Conservation (phyloP, 2,888 invertebrate genomes). For the Xylota segnis region DNA sequence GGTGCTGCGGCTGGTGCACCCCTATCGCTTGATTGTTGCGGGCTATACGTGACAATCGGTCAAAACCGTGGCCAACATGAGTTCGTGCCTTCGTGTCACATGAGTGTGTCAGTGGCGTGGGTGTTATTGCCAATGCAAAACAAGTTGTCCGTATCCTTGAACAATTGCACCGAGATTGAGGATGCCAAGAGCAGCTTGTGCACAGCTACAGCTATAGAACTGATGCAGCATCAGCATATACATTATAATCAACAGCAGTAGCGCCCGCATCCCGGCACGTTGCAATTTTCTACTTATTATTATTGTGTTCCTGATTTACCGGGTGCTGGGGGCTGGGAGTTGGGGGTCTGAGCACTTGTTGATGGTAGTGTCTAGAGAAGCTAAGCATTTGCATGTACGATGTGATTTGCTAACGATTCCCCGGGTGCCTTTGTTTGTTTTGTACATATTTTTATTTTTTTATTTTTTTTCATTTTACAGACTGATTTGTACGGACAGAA, state of each 20-base stretch:
- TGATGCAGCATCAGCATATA: conserved; percentile 38
- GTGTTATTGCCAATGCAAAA: conserved; percentile 59
- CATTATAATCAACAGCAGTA: neutral
- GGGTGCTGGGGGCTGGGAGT: neutral
- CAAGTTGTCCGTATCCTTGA: conserved; percentile 63
- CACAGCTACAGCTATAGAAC: conserved; percentile 1
- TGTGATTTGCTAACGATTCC: conserved; percentile 17
- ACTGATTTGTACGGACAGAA: conserved; percentile 93
- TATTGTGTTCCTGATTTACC: neutral
- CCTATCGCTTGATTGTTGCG: conserved; percentile 30
- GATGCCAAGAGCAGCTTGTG: conserved; percentile 7
- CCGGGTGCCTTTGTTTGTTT: neutral
- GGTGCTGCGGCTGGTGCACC: conserved; percentile 2
- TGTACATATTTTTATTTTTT: neutral
- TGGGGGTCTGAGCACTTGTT: conserved; percentile 31
- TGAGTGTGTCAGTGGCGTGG: conserved; percentile 25
- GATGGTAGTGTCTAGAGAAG: neutral
- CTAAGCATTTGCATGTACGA: conserved; percentile 17
- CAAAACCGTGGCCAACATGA: conserved; percentile 59
- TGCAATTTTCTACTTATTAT: conserved; percentile 33
- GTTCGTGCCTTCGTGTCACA: conserved; percentile 75
- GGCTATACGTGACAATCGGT: conserved; percentile 68
- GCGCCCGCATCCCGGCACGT: conserved; percentile 25
- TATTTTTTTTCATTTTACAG: conserved; percentile 85
- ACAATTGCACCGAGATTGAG: conserved; percentile 45